Base-by-base conservation (phyloP, 1,140 invertebrate species). In the Leucophenga varia region DNA sequence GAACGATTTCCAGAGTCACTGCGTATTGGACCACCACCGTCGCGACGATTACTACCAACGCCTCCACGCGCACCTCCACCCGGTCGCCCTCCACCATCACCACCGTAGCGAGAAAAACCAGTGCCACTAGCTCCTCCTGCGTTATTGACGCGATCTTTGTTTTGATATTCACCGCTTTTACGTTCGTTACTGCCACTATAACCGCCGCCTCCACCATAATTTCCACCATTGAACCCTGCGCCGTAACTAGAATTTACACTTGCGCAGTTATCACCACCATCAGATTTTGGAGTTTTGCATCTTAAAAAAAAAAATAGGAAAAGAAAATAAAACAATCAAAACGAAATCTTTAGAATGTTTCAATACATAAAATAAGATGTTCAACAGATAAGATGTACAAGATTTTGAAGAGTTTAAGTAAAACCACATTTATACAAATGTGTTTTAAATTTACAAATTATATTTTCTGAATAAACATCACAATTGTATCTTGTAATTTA, bases 281-380 rank as follows among this genome's bases (percentile, higher is more conserved):
- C 82, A 7, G 89, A 88, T 72, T 83, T 91, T 39, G 82, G 85
- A 55, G 85, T 86, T 58, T 87, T 87, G 61, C 88, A 89, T 47
- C 79, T 75, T 31, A 3, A 47, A 36, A 22, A 12, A 32, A 43
- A 42, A 28, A 2, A 4, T 7, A 39, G 1, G 28, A 14, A 3
- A 42, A 9, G 16, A 36, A 22, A 22, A 7, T 25, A 10, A 13
- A 6, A 34, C 31, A 34, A 34, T 4, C 31, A 18, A n/a, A n/a
- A n/a, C n/a, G n/a, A n/a, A n/a, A n/a, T n/a, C n/a, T n/a, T n/a
- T n/a, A n/a, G n/a, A n/a, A n/a, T n/a, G n/a, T n/a, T n/a, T n/a
- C n/a, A n/a, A n/a, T n/a, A n/a, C n/a, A n/a, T n/a, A n/a, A n/a
- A n/a, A n/a, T n/a, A n/a, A n/a, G n/a, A n/a, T n/a, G n/a, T n/a